Conservation (phyloP, 2,888 invertebrate species). For the Ophioninae sp. region DNA sequence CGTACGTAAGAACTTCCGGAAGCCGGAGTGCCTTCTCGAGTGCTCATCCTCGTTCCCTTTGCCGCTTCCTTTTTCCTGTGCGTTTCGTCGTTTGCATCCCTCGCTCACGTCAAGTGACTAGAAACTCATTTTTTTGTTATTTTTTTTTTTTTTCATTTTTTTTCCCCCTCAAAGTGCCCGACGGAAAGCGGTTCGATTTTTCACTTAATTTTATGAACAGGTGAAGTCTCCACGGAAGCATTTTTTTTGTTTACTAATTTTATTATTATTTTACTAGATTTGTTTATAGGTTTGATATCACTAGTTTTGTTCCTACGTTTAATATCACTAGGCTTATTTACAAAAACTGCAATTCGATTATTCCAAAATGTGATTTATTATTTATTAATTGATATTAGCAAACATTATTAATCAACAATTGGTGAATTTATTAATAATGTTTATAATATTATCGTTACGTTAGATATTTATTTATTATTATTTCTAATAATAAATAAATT, state of each 20-base stretch:
- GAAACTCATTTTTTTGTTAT: background rate
- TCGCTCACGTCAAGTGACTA: background rate
- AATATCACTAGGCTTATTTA: no score
- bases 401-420: no score
- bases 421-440: no score
- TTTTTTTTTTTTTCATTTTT: background rate
- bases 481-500: no score
- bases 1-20: conserved; percentile 46
- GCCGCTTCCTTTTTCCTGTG: conserved; percentile 34
- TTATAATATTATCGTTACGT: no score
- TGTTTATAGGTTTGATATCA: no score
- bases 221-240: background rate
- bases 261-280: background rate
- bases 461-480: no score
- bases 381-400: no score
- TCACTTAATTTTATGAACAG: background rate
- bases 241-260: background rate
- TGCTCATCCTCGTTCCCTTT: conserved; percentile 17
- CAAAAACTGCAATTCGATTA: no score
- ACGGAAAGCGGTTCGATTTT: background rate
- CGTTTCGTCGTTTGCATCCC: no score
- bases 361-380: no score
- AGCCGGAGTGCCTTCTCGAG: conserved; percentile 57
- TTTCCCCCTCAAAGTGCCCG: background rate
- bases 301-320: no score